Base-by-base conservation (phyloP, 2,797 vertebrate species). In the Argyrosomus regius region DNA sequence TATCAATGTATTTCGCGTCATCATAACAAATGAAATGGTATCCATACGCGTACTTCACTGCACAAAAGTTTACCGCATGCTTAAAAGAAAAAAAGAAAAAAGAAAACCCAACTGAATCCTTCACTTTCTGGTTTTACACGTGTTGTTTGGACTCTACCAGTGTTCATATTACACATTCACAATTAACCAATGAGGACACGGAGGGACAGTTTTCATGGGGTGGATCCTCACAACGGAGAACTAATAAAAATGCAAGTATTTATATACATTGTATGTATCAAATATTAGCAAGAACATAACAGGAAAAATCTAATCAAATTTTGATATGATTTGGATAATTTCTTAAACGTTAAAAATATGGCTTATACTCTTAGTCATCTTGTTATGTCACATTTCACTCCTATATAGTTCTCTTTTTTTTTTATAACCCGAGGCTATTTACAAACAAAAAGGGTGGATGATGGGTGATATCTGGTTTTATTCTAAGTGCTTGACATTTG, bases 311-410 rank as follows among this genome's bases (percentile, higher is more conserved):
- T 41, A 93, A 92, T 91, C 64, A 90, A 88, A 93, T 90, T 86
- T 91, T 88, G 75, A 93, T 87, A 92, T 94, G 94, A 91, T 94
- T 93, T 92, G 91, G 91, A 95, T 93, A 89, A 90, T 90, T 94
- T 93, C 87, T 87, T 91, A 85, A 91, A 93, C 91, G 93, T 92
- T 95, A 94, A 95, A 95, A 96, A 95, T 96, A 96, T 96, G 95
- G 96, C 95, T 96, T 96, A 93, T 96, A 94, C 93, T 96, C 93
- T 93, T 94, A 84, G 81, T 93, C 76, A 86, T 92, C 89, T 91
- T 90, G 78, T 92, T 92, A 91, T 73, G 82, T 91, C 84, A 88
- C 94, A 92, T 89, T 83, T 91, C 77, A 88, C 84, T 92, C 82
- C 71, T 87, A 90, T 87, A 91, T 90, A 92, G 6, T 84, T 89